phyloP scores from a whole-genome alignment of 2,113 vertebrate species.

The Apistogramma diplotaenia region DNA sequence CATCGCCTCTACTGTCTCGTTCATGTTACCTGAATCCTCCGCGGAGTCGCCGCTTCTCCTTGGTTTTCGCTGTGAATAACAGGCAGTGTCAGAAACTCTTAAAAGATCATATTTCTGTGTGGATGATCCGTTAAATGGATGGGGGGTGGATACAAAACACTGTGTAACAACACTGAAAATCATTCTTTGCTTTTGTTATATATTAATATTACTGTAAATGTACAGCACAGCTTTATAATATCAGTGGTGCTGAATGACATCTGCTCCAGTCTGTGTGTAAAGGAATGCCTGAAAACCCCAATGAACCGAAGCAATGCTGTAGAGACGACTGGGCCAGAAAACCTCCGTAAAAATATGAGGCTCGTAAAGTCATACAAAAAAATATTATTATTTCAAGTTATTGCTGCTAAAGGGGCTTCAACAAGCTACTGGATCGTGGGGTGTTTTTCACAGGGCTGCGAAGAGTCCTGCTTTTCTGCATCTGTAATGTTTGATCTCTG shows the following conservation, averaged over 20 bases:
- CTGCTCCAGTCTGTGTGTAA: neutral
- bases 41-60: conserved; percentile 87
- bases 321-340: too few relatives aligned
- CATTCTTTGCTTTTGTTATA: neutral
- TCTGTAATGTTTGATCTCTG: neutral
- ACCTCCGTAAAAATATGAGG: neutral
- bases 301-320: neutral
- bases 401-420: neutral
- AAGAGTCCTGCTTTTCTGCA: neutral
- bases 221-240: neutral
- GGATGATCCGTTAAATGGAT: neutral
- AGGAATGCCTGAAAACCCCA: neutral
- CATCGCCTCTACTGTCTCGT: conserved; percentile 91
- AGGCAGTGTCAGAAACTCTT: neutral
- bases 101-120: neutral
- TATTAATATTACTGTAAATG: neutral
- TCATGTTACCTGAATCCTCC: conserved; percentile 90
- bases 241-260: neutral
- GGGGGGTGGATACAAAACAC: neutral
- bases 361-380: neutral
- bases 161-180: neutral
- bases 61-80: conserved; percentile 82
- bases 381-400: neutral
- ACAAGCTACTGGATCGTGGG: neutral
- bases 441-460: neutral